These are phyloP conservation scores for Myotis brandtii DNA, from an alignment of 2,113 vertebrate species.

Conservation along the genomic window DNA sequence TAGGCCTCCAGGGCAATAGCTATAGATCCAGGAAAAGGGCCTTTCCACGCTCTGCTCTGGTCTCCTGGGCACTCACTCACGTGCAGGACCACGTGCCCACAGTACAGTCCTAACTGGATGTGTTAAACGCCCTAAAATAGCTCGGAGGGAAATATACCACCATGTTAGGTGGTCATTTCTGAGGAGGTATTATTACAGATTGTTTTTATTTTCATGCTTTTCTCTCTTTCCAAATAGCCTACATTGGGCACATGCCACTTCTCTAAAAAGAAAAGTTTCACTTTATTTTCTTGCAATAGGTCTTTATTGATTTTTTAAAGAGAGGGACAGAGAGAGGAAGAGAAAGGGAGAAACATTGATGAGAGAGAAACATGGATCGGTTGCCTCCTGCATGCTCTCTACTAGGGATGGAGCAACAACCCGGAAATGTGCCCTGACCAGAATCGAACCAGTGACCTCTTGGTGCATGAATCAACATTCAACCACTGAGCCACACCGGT, in stretches of 20 bases:
- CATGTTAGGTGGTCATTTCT: neutral
- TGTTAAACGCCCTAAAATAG: neutral
- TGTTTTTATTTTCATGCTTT: neutral
- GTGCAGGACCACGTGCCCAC: too few relatives aligned
- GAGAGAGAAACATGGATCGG: too few relatives aligned
- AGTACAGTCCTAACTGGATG: neutral
- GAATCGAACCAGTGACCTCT: too few relatives aligned
- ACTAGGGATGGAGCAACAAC: too few relatives aligned
- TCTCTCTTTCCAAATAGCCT: neutral
- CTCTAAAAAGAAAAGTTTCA: neutral
- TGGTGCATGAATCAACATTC: too few relatives aligned
- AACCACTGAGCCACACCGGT: too few relatives aligned
- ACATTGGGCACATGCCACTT: neutral
- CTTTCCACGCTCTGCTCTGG: neutral
- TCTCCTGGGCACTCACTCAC: neutral
- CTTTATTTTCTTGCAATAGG: neutral
- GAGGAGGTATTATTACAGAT: neutral
- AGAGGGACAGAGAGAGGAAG: too few relatives aligned
- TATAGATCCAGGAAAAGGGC: neutral
- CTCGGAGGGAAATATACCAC: neutral
- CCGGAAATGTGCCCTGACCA: too few relatives aligned
- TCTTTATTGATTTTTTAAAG: too few relatives aligned
- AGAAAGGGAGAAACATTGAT: too few relatives aligned
- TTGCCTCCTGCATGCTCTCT: too few relatives aligned
- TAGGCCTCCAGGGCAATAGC: neutral